Evolutionary conservation across 2,888 invertebrate genomes (phyloP).

Genomic region (Mythimna ferrago): DNA sequence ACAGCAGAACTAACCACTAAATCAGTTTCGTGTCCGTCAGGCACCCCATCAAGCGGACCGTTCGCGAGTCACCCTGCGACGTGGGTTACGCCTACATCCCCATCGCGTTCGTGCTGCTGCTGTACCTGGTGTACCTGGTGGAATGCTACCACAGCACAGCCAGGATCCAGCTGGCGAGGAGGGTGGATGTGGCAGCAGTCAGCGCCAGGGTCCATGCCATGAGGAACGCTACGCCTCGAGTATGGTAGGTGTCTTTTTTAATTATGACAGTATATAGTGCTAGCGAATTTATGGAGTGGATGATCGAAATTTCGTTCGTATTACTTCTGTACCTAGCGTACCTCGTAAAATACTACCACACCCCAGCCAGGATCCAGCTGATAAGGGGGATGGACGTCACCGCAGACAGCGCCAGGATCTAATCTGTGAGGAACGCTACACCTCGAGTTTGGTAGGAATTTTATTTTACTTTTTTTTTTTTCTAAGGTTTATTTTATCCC

Average conservation of each 20-base stretch:
- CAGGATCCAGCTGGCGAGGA: constrained; percentile 92
- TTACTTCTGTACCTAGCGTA: neutral
- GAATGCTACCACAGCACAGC: constrained; percentile 96
- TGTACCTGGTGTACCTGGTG: constrained; percentile 95
- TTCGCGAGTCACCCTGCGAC: constrained; percentile 94
- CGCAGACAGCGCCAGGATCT: constrained; percentile 92
- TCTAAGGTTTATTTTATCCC: too few species aligned
- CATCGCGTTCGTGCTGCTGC: constrained; percentile 94
- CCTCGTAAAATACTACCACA: constrained; percentile 95
- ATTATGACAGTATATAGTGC: neutral
- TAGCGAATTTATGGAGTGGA: neutral
- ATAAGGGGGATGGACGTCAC: constrained; percentile 92
- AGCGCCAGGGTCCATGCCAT: constrained; percentile 92
- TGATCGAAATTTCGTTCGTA: neutral
- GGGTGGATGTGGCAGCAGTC: constrained; percentile 92
- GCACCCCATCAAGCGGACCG: constrained; percentile 91
- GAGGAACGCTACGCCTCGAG: constrained; percentile 93
- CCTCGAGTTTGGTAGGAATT: constrained; percentile 93
- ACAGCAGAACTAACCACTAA: constrained; percentile 66
- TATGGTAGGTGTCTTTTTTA: constrained; percentile 90
- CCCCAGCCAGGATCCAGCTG: constrained; percentile 93
- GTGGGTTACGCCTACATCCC: constrained; percentile 96
- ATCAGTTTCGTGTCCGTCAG: constrained; percentile 83
- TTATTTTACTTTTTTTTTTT: too few species aligned
- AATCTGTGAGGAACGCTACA: constrained; percentile 92